Base-by-base conservation (phyloP, 2,888 invertebrate genomes). In the Atrina japonica region DNA sequence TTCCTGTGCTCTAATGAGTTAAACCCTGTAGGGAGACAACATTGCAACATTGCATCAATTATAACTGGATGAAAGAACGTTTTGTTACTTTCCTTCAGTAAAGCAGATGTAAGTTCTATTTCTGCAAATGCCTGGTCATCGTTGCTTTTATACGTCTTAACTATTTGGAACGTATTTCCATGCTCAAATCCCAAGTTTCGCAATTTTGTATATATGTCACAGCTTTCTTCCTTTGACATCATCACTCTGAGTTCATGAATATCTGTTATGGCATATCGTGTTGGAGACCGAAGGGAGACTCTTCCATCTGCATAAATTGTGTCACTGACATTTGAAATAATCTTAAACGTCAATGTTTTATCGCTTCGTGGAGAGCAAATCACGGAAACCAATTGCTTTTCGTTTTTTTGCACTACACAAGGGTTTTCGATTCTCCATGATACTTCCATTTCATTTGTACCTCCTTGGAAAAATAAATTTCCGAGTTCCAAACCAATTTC, bases 401-500 rank as follows among this genome's bases (percentile, higher is more conserved):
- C 40, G 23, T 43, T 27, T 16, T 25, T 14, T 9, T 21, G 16
- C 16, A 59, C 25, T 43, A 18, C 14, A 1, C 40, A 45, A 14
- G 59, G 43, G n/a, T 14, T 59, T 16, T 59, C 16, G 11, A 59
- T 61, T 27, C 29, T 27, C n/a, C 55, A 55, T 45, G 35, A 30
- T 11, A 68, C 29, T 40, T 58, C 49, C 1, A 66, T 2, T 21
- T 61, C 59, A 3, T 5, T 21, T 18, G 43, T 30, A 18, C 25
- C 40, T 2, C 9, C 16, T 21, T 52, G 27, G 18, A 61, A 11
- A 5, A 68, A 7, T 27, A n/a, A 30, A 25, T 55, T 69, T n/a
- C 76, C 77, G 21, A 81, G 58, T 23, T 76, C 81, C 25, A 83
- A 70, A 1, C 76, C 83, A n/a, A 81, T 70, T 58, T 83, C 83